These are phyloP conservation scores for Heteromormyrus szaboi DNA, from an alignment of 2,797 vertebrate genomes.

Conservation along the genomic window DNA sequence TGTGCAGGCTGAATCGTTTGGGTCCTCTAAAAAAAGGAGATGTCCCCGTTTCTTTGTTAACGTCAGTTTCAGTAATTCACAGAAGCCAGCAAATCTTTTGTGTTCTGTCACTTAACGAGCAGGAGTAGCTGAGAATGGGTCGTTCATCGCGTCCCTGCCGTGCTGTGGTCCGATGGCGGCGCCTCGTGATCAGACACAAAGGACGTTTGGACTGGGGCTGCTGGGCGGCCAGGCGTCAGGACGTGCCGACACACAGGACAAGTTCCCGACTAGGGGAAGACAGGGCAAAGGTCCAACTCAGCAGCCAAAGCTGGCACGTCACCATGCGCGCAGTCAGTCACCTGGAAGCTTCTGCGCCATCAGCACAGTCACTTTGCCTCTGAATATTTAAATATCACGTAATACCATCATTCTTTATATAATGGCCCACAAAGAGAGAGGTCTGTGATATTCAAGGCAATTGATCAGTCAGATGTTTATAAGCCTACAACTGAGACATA, in stretches of 20 bases:
- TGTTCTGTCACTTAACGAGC: background rate
- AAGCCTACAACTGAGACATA: background rate
- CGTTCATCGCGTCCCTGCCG: conserved; percentile 19
- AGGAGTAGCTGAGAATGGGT: background rate
- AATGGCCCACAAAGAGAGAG: background rate
- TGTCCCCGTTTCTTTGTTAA: background rate
- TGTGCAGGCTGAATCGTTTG: background rate
- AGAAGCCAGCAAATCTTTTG: background rate
- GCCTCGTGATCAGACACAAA: conserved; percentile 18
- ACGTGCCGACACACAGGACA: conserved; percentile 74
- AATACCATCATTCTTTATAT: background rate
- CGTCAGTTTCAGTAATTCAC: background rate
- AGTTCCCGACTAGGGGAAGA: conserved; percentile 62
- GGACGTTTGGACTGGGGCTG: conserved; percentile 32
- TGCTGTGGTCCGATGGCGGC: conserved; percentile 17
- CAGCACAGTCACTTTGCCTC: background rate
- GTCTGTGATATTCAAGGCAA: background rate
- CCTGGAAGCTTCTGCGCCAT: background rate
- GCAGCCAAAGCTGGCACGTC: background rate
- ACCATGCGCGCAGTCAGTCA: background rate
- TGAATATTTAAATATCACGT: background rate
- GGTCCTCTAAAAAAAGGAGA: conserved; percentile 12
- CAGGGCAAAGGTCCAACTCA: background rate
- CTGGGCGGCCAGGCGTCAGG: conserved; percentile 50
- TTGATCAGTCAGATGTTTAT: background rate